These are phyloP conservation scores for Sminthurides aquaticus DNA, from an alignment of 2,888 invertebrate species.

Conservation along the genomic window DNA sequence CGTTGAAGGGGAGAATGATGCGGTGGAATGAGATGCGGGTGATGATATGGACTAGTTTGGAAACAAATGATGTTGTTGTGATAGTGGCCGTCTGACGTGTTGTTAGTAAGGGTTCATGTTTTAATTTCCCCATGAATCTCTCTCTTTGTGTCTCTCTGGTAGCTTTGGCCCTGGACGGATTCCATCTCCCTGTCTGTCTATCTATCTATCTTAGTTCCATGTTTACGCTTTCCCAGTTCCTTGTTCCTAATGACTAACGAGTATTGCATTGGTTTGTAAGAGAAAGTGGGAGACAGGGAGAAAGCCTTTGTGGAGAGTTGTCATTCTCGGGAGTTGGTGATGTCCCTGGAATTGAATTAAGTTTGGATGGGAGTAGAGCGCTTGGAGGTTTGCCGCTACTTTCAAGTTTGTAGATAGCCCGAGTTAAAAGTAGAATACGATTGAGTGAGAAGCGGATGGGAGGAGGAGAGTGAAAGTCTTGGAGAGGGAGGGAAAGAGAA, in stretches of 20 bases:
- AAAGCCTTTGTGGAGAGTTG: constrained; percentile 13
- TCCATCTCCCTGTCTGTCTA: too few relatives aligned
- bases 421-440: too few relatives aligned
- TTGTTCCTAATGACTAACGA: background rate
- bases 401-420: too few relatives aligned
- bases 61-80: background rate
- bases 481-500: too few relatives aligned
- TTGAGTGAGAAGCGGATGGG: too few relatives aligned
- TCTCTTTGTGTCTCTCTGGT: too few relatives aligned
- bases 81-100: background rate
- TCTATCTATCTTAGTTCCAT: too few relatives aligned
- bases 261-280: background rate
- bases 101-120: background rate
- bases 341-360: constrained; percentile 20
- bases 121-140: background rate
- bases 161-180: too few relatives aligned
- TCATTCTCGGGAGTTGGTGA: constrained; percentile 18
- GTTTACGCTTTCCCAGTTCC: background rate
- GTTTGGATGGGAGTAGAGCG: constrained; percentile 11
- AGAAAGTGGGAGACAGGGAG: background rate
- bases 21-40: background rate
- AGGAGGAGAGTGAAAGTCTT: too few relatives aligned
- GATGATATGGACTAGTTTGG: background rate
- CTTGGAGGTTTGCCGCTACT: constrained; percentile 11
- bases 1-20: background rate